Evolutionary conservation across 1,140 invertebrate genomes (phyloP).

Genomic region (Platorchestia sp.): DNA sequence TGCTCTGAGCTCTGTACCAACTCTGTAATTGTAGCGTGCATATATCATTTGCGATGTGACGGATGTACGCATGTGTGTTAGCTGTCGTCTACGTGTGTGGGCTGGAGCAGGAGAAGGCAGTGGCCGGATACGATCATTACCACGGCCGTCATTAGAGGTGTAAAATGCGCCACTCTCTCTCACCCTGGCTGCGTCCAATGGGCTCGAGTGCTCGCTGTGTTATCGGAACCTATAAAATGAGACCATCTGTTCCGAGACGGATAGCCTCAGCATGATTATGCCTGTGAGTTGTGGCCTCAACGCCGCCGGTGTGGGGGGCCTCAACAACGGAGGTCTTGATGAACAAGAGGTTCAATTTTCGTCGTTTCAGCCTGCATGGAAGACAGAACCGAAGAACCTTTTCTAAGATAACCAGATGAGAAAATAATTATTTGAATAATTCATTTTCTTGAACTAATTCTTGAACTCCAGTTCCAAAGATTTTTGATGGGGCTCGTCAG

Average conservation of each 20-base stretch:
- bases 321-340: background rate
- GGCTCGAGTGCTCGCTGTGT: background rate
- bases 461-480: background rate
- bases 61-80: background rate
- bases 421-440: too few species aligned
- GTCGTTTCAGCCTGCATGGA: too few species aligned
- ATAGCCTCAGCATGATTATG: background rate
- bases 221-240: slow-evolving; percentile 20
- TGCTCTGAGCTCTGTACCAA: background rate
- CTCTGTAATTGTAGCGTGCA: background rate
- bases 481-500: background rate
- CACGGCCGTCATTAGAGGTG: slow-evolving; percentile 48
- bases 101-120: background rate
- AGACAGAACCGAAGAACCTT: too few species aligned
- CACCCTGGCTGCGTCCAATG: slow-evolving; percentile 7
- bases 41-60: background rate
- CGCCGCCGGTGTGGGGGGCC: background rate
- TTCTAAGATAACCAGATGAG: too few species aligned
- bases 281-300: slow-evolving; percentile 23
- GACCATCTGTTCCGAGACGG: background rate
- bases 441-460: background rate
- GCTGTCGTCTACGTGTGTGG: background rate
- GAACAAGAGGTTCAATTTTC: too few species aligned
- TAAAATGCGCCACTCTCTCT: slow-evolving; percentile 50
- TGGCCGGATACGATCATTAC: slow-evolving; percentile 53